Base-by-base conservation (phyloP, 2,888 invertebrate species). In the Eumerus sabulonum region DNA sequence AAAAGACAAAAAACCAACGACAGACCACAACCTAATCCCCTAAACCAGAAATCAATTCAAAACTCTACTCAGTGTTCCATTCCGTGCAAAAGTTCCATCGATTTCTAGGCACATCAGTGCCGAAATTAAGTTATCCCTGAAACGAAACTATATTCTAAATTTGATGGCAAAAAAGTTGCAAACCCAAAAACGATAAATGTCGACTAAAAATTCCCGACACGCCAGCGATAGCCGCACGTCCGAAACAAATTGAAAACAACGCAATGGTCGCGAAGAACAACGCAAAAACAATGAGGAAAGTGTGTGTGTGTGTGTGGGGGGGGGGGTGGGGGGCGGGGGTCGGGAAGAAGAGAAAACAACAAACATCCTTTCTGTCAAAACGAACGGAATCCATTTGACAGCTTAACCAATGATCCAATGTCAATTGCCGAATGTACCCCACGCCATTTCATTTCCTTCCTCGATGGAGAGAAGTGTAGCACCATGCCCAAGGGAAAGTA, bases 171-270 rank as follows among this genome's bases (percentile, higher is more conserved):
- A 27, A 27, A 27, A n/a, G n/a, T n/a, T n/a, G n/a, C n/a, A n/a
- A n/a, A n/a, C n/a, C n/a, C n/a, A n/a, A n/a, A n/a, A 27, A 18
- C 17, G 38, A 11, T 1, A 40, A 64, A 66, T 45, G 19, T 56
- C 51, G 62, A 76, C 66, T 76, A 56, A 71, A 66, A 66, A 76
- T 76, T 71, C 76, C 60, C 71, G 66, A 50, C 76, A 71, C 71
- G 71, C 60, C 54, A 66, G 54, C 71, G 60, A 76, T 76, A 64
- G 66, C 54, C 71, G 54, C 64, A 71, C 76, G 76, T 60, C 54
- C 70, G 48, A 54, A 68, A 42, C 36, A 63, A 76, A 76, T 64
- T 76, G 63, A 64, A 68, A 53, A 53, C 44, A 57, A 17, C 38
- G 36, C 54, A 66, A 54, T 27, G 53, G 64, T 54, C 38, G 13